Evolutionary conservation across 2,113 vertebrate species (phyloP).

Genomic region (Trinectes maculatus): DNA sequence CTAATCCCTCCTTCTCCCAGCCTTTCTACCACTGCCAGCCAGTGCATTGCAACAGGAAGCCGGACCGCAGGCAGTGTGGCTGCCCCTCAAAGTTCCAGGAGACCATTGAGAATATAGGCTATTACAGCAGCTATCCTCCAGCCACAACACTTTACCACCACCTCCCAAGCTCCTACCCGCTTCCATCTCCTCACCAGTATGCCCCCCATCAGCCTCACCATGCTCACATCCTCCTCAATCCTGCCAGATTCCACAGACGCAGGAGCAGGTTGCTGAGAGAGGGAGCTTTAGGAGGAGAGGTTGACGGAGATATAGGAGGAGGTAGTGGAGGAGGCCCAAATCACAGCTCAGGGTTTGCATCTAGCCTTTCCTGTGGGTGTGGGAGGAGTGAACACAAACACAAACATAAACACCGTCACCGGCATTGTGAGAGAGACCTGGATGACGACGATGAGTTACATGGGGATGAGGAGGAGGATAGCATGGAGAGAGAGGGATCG

Average conservation of each 20-base stretch:
- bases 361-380: conserved; percentile 89
- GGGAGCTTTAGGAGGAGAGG: conserved; percentile 85
- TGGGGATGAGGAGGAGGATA: conserved; percentile 67
- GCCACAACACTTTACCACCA: conserved; percentile 90
- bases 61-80: conserved; percentile 90
- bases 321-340: conserved; percentile 81
- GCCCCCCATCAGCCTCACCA: conserved; percentile 80
- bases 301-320: conserved; percentile 68
- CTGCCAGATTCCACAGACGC: conserved; percentile 94
- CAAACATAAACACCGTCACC: conserved; percentile 74
- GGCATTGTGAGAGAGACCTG: conserved; percentile 63
- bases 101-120: conserved; percentile 91
- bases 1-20: conserved; percentile 76
- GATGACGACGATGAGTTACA: conserved; percentile 66
- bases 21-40: conserved; percentile 87
- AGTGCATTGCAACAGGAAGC: conserved; percentile 91
- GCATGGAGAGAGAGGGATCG: conserved; percentile 45
- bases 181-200: conserved; percentile 83
- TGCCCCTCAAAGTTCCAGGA: conserved; percentile 93
- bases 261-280: conserved; percentile 91
- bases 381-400: conserved; percentile 85
- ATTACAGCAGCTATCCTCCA: conserved; percentile 91
- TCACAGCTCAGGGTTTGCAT: conserved; percentile 82
- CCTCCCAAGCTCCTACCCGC: conserved; percentile 66
- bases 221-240: conserved; percentile 93